Base-by-base conservation (phyloP, 2,113 vertebrate species). In the Ellobius talpinus region DNA sequence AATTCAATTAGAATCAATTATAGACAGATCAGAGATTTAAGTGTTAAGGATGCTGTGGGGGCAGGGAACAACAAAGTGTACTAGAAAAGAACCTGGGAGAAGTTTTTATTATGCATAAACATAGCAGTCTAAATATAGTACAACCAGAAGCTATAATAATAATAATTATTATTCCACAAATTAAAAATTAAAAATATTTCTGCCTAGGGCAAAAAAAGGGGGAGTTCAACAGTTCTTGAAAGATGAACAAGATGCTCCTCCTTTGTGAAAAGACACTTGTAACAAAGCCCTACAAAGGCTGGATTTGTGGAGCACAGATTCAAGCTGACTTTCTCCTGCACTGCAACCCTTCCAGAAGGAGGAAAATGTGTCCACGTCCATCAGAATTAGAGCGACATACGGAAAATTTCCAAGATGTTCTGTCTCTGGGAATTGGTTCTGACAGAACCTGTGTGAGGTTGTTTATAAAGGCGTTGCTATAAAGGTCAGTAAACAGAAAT, bases 201-300 rank as follows among this genome's bases (percentile, higher is more conserved):
- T 45, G 3, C 4, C 9, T 45, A 26, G 0, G 10, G 13, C 5
- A 7, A 31, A 82, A 77, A 42, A 87, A 76, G 23, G 24, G 17
- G 58, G 45, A 3, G 33, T 17, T 39, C 47, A 45, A 29, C 26
- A 14, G 8, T 42, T 66, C 17, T 2, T 2, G 33, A 42, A 77
- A 74, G 16, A n/a, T 2, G 42, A 45, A 36, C 31, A 42, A 21
- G 61, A 5, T 1, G 2, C 45, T 47, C 29, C 31, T 24, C 4
- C 31, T 12, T 8, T 13, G 2, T 2, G 36, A 4, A 78, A 33
- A 29, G 16, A 26, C 2, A 4, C 45, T 14, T 4, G 0, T 36
- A 7, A 16, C 76, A 73, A 29, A 50, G 61, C 39, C 26, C 68
- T 17, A 9, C 7, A 45, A 19, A 90, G 42, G 45, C 23, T 79